Evolutionary conservation across 2,797 vertebrate genomes (phyloP).

Genomic region (Cirrhinus molitorella): DNA sequence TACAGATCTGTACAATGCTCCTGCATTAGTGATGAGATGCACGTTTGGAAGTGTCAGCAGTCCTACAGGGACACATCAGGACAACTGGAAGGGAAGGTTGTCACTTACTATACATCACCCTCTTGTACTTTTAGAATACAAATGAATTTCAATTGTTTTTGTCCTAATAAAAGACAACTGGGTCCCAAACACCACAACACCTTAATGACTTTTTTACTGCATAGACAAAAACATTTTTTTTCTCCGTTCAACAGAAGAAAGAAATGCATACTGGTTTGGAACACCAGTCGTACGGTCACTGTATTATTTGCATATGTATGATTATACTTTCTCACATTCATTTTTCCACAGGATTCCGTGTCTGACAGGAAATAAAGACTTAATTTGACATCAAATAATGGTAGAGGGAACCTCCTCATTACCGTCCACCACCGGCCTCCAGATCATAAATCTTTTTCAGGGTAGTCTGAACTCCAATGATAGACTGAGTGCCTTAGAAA

Average conservation of each 20-base stretch:
- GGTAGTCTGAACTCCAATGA: conserved; percentile 33
- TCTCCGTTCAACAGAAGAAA: no score
- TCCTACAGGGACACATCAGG: neutral
- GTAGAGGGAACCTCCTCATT: neutral
- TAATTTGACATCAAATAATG: conserved; percentile 9
- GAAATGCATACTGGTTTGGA: neutral
- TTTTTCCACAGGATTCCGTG: neutral
- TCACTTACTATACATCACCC: neutral
- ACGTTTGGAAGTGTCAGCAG: neutral
- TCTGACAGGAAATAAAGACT: neutral
- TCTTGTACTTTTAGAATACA: neutral
- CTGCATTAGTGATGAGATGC: neutral
- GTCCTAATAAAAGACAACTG: neutral
- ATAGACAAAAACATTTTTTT: neutral
- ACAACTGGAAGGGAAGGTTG: neutral
- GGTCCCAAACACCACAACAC: neutral
- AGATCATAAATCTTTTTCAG: conserved; percentile 21
- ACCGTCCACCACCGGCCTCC: neutral
- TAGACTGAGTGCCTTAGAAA: neutral
- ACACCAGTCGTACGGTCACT: neutral
- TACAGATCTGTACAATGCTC: conserved; percentile 3
- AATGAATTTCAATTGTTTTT: neutral
- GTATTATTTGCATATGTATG: neutral
- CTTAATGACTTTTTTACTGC: neutral
- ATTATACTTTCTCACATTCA: neutral